Conservation (phyloP, 23 tunicate genomes). For the Phallusia fumigata region DNA sequence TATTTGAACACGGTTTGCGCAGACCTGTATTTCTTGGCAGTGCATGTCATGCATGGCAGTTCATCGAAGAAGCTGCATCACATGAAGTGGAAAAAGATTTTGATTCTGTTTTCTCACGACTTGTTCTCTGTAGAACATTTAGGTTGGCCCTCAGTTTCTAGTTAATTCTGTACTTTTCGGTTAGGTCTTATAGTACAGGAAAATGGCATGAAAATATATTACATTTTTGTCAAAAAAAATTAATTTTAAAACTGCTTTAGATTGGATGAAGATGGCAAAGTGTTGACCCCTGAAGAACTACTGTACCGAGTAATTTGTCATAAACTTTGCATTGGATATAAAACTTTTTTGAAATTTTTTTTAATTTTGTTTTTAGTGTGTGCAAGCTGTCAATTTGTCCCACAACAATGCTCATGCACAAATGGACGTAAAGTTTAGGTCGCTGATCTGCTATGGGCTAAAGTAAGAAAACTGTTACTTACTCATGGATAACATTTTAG, state of each 20-base stretch:
- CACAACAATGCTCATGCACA: slow-evolving; percentile 91
- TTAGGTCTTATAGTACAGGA: too few species aligned
- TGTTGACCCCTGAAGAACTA: slow-evolving; percentile 86
- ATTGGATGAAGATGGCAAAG: slow-evolving; percentile 93
- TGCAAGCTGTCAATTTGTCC: slow-evolving; percentile 89
- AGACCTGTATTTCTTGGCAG: slow-evolving; percentile 77
- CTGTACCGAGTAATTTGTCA: slow-evolving; percentile 40
- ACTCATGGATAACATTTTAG: background rate
- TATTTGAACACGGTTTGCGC: slow-evolving; percentile 82
- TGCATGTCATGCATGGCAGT: slow-evolving; percentile 90
- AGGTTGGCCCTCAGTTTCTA: background rate
- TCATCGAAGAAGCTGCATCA: slow-evolving; percentile 85
- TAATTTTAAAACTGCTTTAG: slow-evolving; percentile 18
- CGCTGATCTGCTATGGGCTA: slow-evolving; percentile 72
- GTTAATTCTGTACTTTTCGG: too few species aligned
- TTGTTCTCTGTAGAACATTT: slow-evolving; percentile 83
- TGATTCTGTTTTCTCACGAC: slow-evolving; percentile 86
- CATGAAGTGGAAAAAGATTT: slow-evolving; percentile 89
- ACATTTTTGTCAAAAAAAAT: too few species aligned
- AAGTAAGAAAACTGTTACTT: slow-evolving; percentile 20
- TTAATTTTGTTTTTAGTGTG: slow-evolving; percentile 31
- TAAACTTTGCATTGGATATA: too few species aligned
- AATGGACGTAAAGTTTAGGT: slow-evolving; percentile 89
- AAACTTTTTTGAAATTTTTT: background rate
- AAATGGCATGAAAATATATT: too few species aligned